phyloP scores from a whole-genome alignment of 2,113 vertebrate species.

The Cryptotis parvus region DNA sequence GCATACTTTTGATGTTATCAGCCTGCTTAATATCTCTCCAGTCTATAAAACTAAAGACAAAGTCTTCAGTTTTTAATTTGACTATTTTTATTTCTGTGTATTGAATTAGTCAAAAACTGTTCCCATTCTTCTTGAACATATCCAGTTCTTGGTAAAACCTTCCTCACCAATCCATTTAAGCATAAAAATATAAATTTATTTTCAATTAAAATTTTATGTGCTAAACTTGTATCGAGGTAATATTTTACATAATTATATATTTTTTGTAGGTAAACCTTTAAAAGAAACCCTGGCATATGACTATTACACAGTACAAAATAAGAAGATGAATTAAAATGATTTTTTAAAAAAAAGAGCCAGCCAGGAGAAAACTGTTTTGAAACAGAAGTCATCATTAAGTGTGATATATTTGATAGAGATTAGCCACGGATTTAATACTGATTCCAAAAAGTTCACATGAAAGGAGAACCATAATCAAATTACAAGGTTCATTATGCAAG shows the following conservation, averaged over 20 bases:
- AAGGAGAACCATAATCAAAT: slow-evolving; percentile 41
- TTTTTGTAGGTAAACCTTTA: not conserved
- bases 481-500: slow-evolving; percentile 41
- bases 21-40: too few relatives aligned
- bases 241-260: too few relatives aligned
- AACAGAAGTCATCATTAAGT: not conserved
- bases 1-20: too few relatives aligned
- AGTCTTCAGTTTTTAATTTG: too few relatives aligned
- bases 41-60: too few relatives aligned
- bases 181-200: not conserved
- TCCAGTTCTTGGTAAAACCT: not conserved
- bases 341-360: not conserved
- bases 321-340: not conserved
- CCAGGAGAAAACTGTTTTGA: not conserved
- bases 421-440: slow-evolving; percentile 35
- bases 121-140: not conserved
- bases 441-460: slow-evolving; percentile 23
- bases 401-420: slow-evolving; percentile 34
- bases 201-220: not conserved
- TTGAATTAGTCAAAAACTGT: too few relatives aligned
- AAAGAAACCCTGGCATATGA: not conserved
- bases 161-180: not conserved
- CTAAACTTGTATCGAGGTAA: not conserved
- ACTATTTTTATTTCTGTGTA: too few relatives aligned
- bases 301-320: not conserved